Conservation (phyloP, 2,888 invertebrate genomes). For the Chrysodeixis includens region DNA sequence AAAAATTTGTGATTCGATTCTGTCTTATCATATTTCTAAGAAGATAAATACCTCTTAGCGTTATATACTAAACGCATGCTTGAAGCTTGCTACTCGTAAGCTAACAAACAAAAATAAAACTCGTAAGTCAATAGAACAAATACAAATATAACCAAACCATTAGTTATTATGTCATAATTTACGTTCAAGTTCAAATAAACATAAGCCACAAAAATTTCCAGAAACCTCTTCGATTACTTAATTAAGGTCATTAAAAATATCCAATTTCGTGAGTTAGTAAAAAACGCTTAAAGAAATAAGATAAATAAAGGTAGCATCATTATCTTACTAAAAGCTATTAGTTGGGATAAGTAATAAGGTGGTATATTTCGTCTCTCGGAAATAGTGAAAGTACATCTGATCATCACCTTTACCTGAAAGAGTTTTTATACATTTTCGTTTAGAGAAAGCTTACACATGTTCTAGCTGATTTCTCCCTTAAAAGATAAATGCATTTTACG, state of each 20-base stretch:
- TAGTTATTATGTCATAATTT: conserved; percentile 43
- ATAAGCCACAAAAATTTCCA: conserved; percentile 27
- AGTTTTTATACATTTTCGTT: not conserved
- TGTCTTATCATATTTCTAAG: too few relatives aligned
- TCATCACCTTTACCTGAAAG: not conserved
- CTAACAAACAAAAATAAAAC: too few relatives aligned
- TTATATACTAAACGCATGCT: not conserved
- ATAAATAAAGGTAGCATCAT: too few relatives aligned
- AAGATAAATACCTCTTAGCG: too few relatives aligned
- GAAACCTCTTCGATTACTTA: not conserved
- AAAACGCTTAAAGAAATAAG: too few relatives aligned
- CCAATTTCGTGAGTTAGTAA: too few relatives aligned
- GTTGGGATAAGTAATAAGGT: too few relatives aligned
- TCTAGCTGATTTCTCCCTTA: not conserved
- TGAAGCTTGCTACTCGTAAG: too few relatives aligned
- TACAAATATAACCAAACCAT: conserved; percentile 40
- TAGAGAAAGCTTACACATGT: not conserved
- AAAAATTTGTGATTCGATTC: too few relatives aligned
- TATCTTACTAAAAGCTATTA: too few relatives aligned
- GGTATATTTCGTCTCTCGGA: not conserved
- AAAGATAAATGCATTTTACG: not conserved
- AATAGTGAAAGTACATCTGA: not conserved
- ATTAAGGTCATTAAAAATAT: not conserved
- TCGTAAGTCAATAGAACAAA: conserved; percentile 34
- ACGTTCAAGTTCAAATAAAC: conserved; percentile 30